Evolutionary conservation across 35 echinoderm and acorn worm genomes (phyloP).

Genomic region (Hemicentrotus pulcherrimus): DNA sequence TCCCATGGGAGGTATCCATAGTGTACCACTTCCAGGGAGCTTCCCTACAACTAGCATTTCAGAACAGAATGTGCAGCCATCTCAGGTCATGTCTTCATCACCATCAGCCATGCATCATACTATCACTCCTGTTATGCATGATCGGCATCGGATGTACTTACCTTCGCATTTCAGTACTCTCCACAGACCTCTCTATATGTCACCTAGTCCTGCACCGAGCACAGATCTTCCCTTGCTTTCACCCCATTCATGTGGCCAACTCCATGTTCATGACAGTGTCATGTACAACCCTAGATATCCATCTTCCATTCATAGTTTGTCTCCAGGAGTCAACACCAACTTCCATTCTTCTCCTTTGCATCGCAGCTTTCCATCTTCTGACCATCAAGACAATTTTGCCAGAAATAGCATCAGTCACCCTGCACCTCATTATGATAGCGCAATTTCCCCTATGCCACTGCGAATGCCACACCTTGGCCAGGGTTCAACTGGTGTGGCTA

Average conservation of each 20-base stretch:
- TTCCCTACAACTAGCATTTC: slow-evolving; percentile 47
- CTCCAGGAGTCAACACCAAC: slow-evolving; percentile 34
- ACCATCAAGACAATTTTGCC: slow-evolving; percentile 83
- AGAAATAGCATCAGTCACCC: slow-evolving; percentile 63
- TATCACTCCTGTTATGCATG: slow-evolving; percentile 50
- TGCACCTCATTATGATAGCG: slow-evolving; percentile 38
- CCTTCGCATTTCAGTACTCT: slow-evolving; percentile 75
- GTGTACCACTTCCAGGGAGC: slow-evolving; percentile 54
- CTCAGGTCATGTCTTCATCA: slow-evolving; percentile 48
- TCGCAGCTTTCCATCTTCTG: slow-evolving; percentile 56
- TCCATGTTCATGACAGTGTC: slow-evolving; percentile 87
- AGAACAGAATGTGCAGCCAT: slow-evolving; percentile 50
- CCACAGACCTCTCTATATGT: slow-evolving; percentile 80
- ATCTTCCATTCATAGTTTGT: slow-evolving; percentile 67
- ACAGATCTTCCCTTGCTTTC: slow-evolving; percentile 80
- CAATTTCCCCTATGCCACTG: not conserved
- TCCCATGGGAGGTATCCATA: slow-evolving; percentile 57
- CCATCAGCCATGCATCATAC: slow-evolving; percentile 56
- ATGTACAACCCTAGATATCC: slow-evolving; percentile 74
- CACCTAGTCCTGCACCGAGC: slow-evolving; percentile 67
- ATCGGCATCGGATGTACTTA: slow-evolving; percentile 79
- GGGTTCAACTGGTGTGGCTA: not conserved
- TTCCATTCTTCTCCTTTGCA: slow-evolving; percentile 39
- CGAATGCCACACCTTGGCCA: slow-evolving; percentile 28
- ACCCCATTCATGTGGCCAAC: slow-evolving; percentile 77